Conservation (phyloP, 1,140 invertebrate species). For the Heterodera schachtii region DNA sequence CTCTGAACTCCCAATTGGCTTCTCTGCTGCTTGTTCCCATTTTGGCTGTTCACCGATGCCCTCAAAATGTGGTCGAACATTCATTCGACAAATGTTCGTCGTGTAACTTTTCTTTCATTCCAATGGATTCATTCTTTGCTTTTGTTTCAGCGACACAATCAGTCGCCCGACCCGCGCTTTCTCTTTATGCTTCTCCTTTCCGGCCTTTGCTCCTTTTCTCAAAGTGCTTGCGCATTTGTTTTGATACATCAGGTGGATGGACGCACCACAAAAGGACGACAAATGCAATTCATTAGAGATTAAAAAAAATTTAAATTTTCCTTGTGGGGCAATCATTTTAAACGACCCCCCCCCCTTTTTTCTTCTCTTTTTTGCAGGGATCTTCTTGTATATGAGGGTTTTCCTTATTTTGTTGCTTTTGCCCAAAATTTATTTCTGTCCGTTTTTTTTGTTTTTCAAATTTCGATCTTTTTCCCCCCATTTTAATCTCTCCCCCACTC, state of each 20-base stretch:
- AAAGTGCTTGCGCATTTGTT: constrained; percentile 91
- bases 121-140: background rate
- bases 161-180: constrained; percentile 54
- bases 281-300: too few species aligned
- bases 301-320: too few species aligned
- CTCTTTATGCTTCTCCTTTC: constrained; percentile 76
- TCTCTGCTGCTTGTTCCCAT: constrained; percentile 81
- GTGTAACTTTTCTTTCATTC: background rate
- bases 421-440: too few species aligned
- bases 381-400: too few species aligned
- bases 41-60: constrained; percentile 81
- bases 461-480: background rate
- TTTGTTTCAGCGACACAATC: background rate
- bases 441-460: background rate
- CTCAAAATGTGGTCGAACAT: constrained; percentile 55
- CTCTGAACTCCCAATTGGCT: constrained; percentile 78
- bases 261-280: too few species aligned
- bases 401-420: too few species aligned
- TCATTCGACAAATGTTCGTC: constrained; percentile 1
- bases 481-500: too few species aligned
- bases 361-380: too few species aligned
- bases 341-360: too few species aligned
- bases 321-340: too few species aligned
- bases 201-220: constrained; percentile 86
- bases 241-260: constrained; percentile 71